These are phyloP conservation scores for Amblyraja radiata DNA, from an alignment of 2,797 vertebrate genomes.

Conservation along the genomic window DNA sequence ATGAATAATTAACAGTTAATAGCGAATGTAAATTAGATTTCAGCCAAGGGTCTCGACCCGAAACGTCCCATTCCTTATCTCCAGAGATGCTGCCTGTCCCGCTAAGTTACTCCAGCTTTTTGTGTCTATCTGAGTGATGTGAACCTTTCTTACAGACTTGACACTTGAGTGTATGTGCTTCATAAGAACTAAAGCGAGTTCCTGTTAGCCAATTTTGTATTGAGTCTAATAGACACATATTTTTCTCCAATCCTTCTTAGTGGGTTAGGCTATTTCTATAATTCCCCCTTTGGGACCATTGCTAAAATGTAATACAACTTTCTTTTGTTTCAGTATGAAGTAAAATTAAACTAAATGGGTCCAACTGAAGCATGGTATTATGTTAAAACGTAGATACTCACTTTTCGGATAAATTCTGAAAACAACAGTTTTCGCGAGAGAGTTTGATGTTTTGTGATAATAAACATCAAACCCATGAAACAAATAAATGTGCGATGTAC, in stretches of 20 bases:
- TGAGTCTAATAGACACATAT: not conserved
- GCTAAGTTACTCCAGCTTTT: no score
- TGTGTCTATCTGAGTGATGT: not conserved
- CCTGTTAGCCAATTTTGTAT: not conserved
- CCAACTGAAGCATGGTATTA: not conserved
- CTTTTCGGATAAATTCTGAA: not conserved
- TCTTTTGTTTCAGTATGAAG: not conserved
- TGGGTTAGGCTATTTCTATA: not conserved
- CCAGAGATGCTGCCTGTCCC: no score
- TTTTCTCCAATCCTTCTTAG: not conserved
- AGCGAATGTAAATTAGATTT: not conserved
- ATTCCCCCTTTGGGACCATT: not conserved
- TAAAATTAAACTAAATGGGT: not conserved
- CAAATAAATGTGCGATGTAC: not conserved
- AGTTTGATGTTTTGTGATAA: not conserved
- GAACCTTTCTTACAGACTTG: not conserved
- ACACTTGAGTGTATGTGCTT: not conserved
- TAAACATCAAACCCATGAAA: not conserved
- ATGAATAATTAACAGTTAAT: no score
- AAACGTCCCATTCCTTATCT: no score
- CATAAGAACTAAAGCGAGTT: not conserved
- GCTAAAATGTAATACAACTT: not conserved
- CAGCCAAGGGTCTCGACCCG: not conserved
- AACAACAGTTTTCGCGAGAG: not conserved
- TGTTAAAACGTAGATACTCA: not conserved